Percentiles rank a stretch among this genome's conserved stretches.
These are phyloP conservation scores for Sebastes matsubarae DNA, from an alignment of 2,797 vertebrate genomes.

Conservation along the genomic window DNA sequence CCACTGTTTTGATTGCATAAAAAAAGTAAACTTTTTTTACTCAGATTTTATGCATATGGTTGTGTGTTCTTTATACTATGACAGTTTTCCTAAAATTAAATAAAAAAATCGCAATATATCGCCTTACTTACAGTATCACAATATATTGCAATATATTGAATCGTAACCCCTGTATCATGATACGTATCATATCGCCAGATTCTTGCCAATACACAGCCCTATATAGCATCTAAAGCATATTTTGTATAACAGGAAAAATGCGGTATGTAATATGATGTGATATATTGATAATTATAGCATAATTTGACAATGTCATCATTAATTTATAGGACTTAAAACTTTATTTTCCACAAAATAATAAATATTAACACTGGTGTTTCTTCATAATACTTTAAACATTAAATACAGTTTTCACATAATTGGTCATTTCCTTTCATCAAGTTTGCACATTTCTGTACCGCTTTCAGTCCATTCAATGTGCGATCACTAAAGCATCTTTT, in stretches of 20 bases:
- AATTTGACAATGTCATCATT: background rate
- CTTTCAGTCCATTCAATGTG: constrained; percentile 36
- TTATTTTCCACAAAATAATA: constrained; percentile 68
- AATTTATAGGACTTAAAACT: constrained; percentile 5
- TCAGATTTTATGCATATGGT: too few relatives aligned
- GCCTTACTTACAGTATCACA: accelerated
- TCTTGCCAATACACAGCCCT: too few relatives aligned
- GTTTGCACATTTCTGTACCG: constrained; percentile 62
- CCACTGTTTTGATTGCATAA: too few relatives aligned
- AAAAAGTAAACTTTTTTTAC: too few relatives aligned
- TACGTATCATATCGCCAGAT: too few relatives aligned
- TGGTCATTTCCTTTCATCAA: background rate
- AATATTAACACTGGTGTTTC: constrained; percentile 51
- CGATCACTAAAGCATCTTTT: background rate
- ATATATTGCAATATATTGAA: too few relatives aligned
- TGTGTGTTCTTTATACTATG: too few relatives aligned
- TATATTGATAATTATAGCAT: background rate
- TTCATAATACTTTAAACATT: constrained; percentile 37
- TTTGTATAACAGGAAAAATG: background rate
- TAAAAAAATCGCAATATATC: too few relatives aligned
- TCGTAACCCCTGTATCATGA: too few relatives aligned
- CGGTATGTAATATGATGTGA: too few relatives aligned
- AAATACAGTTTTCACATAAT: constrained; percentile 53
- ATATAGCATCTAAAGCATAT: background rate
- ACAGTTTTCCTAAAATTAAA: accelerated